phyloP scores from a whole-genome alignment of 2,797 vertebrate genomes.

The Euthynnus affinis region DNA sequence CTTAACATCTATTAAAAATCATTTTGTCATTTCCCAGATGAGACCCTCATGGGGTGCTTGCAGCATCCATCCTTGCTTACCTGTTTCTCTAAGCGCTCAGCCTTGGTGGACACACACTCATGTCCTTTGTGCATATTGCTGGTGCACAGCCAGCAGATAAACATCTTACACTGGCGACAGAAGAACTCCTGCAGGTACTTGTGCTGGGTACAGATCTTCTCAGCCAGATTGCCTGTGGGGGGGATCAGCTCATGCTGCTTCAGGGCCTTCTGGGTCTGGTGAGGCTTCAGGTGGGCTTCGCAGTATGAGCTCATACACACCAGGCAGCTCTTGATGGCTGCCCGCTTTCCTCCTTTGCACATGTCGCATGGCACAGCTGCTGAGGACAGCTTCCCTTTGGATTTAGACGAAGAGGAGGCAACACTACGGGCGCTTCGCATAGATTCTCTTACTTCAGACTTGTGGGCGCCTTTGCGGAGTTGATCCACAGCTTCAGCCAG shows the following conservation, averaged over 20 bases:
- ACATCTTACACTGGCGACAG: slow-evolving; percentile 83
- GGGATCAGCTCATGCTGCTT: slow-evolving; percentile 84
- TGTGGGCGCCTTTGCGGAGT: slow-evolving; percentile 77
- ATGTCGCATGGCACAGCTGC: slow-evolving; percentile 79
- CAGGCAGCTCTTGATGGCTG: slow-evolving; percentile 84
- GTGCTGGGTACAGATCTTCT: slow-evolving; percentile 88
- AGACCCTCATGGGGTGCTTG: not conserved
- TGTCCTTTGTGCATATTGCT: slow-evolving; percentile 86
- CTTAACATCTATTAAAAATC: too few species aligned
- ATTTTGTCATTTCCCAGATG: too few species aligned
- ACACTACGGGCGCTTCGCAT: slow-evolving; percentile 61
- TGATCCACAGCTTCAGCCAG: slow-evolving; percentile 88
- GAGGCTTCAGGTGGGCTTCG: slow-evolving; percentile 83
- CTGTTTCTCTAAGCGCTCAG: slow-evolving; percentile 83
- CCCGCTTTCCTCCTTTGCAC: slow-evolving; percentile 75
- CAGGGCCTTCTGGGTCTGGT: slow-evolving; percentile 78
- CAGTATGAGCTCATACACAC: slow-evolving; percentile 87
- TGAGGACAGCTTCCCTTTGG: slow-evolving; percentile 59
- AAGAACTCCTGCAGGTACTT: slow-evolving; percentile 89
- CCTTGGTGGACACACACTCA: slow-evolving; percentile 84
- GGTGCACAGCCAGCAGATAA: slow-evolving; percentile 88
- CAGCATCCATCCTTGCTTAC: slow-evolving; percentile 54
- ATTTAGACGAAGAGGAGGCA: slow-evolving; percentile 37
- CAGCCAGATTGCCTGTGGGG: slow-evolving; percentile 78
- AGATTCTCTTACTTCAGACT: slow-evolving; percentile 71